Conservation (phyloP, 2,797 vertebrate species). For the Anisognathus igniventris region DNA sequence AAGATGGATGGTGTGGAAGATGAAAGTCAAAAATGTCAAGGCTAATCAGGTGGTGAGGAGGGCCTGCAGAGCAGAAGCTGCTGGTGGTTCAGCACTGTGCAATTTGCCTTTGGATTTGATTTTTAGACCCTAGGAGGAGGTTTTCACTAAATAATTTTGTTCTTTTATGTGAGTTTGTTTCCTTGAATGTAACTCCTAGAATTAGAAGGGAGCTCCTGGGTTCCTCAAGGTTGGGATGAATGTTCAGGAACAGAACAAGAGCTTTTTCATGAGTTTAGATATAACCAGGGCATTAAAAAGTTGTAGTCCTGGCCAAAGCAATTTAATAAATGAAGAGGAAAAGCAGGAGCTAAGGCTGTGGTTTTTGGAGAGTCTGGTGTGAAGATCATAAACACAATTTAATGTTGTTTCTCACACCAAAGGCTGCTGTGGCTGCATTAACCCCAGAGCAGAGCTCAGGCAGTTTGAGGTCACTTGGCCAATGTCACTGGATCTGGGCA, state of each 20-base stretch:
- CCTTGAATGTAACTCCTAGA: background rate
- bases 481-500: background rate
- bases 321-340: background rate
- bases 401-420: background rate
- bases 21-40: slow-evolving; percentile 85
- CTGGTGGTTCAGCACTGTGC: background rate
- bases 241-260: background rate
- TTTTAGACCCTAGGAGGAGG: background rate
- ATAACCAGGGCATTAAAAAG: background rate
- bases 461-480: background rate
- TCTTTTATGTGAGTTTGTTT: background rate
- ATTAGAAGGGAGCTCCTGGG: background rate
- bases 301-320: background rate
- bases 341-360: background rate
- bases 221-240: background rate
- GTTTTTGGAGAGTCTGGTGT: background rate
- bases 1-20: slow-evolving; percentile 80
- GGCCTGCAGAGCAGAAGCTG: slow-evolving; percentile 62
- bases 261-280: background rate
- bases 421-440: background rate
- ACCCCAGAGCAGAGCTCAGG: background rate
- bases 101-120: background rate
- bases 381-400: background rate
- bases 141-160: background rate
- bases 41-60: slow-evolving; percentile 79